phyloP scores from a whole-genome alignment of 2,797 vertebrate genomes.

The Trichosurus vulpecula region DNA sequence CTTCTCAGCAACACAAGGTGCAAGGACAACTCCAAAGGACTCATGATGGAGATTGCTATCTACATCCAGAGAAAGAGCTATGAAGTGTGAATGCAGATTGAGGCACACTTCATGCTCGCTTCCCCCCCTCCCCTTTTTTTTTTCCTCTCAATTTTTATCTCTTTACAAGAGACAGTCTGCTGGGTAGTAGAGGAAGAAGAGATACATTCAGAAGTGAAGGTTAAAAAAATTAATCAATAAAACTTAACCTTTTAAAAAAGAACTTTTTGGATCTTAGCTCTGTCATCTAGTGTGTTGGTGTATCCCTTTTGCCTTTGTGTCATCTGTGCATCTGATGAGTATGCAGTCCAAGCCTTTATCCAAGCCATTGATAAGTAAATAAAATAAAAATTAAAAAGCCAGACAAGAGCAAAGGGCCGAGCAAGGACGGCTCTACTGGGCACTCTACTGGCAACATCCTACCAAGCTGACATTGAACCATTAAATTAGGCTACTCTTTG shows the following conservation, averaged over 20 bases:
- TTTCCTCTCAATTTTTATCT: too few relatives aligned
- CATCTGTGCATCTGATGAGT: background rate
- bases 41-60: too few relatives aligned
- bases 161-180: background rate
- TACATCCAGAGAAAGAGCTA: too few relatives aligned
- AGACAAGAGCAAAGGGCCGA: background rate
- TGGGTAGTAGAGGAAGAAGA: background rate
- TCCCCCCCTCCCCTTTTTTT: too few relatives aligned
- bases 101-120: too few relatives aligned
- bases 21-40: too few relatives aligned
- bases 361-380: background rate
- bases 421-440: background rate
- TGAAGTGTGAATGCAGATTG: too few relatives aligned
- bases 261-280: background rate
- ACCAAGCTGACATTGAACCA: background rate
- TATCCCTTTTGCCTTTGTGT: background rate
- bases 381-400: background rate
- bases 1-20: too few relatives aligned
- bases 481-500: background rate
- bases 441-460: background rate
- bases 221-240: background rate
- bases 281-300: background rate
- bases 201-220: background rate
- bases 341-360: background rate
- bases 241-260: background rate